Evolutionary conservation across 1,140 invertebrate species (phyloP), one percentile per base, ranked within the genome.

Genomic region (Spodoptera litura): DNA sequence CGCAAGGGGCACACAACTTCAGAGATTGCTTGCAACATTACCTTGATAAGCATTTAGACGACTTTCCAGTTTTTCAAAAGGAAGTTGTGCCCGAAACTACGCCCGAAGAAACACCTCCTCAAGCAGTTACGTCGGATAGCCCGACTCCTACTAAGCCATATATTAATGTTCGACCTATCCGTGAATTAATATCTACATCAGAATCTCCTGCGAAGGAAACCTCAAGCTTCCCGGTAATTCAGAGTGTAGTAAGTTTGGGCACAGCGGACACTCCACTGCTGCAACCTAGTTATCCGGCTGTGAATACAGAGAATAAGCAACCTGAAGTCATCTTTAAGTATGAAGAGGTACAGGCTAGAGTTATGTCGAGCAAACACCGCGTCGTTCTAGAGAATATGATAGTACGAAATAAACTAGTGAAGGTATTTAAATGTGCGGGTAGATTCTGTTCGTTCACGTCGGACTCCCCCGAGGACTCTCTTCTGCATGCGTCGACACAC

Each of bases 371-470:
- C 35, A 94, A 94, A 80, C 84, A 94, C 64, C 81, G 81, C 4
- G 84, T 93, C 0, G 87, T 94, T 13, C 74, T 91, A 59, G 88
- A 92, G 8, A 79, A 86, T 0, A 94, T 94, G 93, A 84, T 92
- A 87, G 62, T 61, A 20, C 66, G 81, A 8, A 80, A 87, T 4
- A 93, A 92, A 77, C 84, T 93, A 55, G 80, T 89, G 2, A 84
- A 92, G 35, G 80, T 92, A 8, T 94, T 88, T 52, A 94, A 94
- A 84, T 94, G 93, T 73, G 87, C 91, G 3, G 93, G 92, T 51
- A 80, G 87, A 5, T 94, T 88, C 80, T 94, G 93, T 83, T 93
- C 91, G 0, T 94, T 89, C 35, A 89, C 91, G 12, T 88, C 89
- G 0, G 89, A 93, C 35, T 88, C 86, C n/a, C 86, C 85, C 0